Base-by-base conservation (phyloP, 1,140 invertebrate species). In the Zaprionus ornatus region DNA sequence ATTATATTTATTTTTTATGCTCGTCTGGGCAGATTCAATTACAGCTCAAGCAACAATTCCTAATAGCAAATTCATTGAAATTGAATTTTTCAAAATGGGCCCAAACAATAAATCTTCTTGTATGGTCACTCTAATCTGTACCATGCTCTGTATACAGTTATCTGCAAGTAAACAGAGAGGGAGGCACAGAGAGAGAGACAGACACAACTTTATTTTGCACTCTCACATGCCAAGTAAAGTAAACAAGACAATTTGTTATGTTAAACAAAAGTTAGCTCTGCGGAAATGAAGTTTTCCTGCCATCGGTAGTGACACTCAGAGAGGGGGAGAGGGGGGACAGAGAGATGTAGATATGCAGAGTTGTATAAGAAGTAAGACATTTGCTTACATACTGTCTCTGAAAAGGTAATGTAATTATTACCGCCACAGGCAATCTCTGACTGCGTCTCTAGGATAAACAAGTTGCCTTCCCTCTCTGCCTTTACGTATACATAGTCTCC, bases 171-270 rank as follows among this genome's bases (percentile, higher is more conserved):
- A 48, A 48, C 19, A 48, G 19, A 21, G 52, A 23, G 55, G 19
- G 56, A 55, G 29, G 7, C 4, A 17, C 2, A 42, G 40, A 42
- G 40, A 17, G 40, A 17, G n/a, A 9, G n/a, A 42, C 4, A 9
- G n/a, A 17, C 6, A 9, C 13, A 54, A 52, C n/a, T 71, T 67
- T 70, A 86, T 77, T 82, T 78, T 77, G 40, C 40, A 45, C 69
- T 74, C 79, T 85, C 69, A 68, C 64, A 87, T 78, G 64, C 80
- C 80, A 9, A 45, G 52, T 75, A 86, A 76, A 84, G 85, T 83
- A 88, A 88, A 88, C 84, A 90, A 88, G 75, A 90, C 85, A 88
- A 88, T 88, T 88, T 88, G 81, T 90, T 90, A 90, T 88, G 84
- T 85, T 88, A 84, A 88, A 79, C 84, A 81, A 88, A 90, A 88